Evolutionary conservation across 2,113 vertebrate genomes (phyloP), one percentile per base, ranked within the genome.

Genomic region (Clarias batrachus): DNA sequence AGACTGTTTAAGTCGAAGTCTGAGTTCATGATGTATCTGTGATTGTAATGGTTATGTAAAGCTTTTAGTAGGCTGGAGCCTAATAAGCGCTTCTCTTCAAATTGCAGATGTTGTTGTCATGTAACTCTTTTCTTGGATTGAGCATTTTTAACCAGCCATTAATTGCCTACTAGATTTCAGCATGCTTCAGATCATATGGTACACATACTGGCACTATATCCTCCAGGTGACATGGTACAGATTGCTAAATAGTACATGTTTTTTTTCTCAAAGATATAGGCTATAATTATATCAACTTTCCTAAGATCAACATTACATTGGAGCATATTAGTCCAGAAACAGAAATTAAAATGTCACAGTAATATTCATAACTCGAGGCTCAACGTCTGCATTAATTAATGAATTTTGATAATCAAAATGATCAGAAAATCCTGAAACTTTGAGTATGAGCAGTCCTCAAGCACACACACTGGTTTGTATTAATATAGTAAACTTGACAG

Each of bases 11-110:
- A 48, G 48, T 48, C 7, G 7, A 48, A 48, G 48, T 48, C 48
- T 48, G 48, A 48, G 48, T 48, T 48, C 7, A 48, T 85, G 87
- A 33, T 66, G 30, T 17, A 17, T 84, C 37, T 12, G 65, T 84
- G 60, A 37, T 63, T 65, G 27, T 60, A 91, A 83, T 83, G 86
- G 84, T 94, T 94, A 93, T 91, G 90, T 93, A 92, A 93, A 89
- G 91, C 91, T 93, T 95, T 94, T 92, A 93, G 90, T 11, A 16
- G 59, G 86, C 81, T 88, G 87, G 84, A 91, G 84, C 92, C 91
- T 80, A 91, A 89, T 94, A 92, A 95, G 92, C 94, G 92, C 88
- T 90, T 76, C 73, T 88, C 83, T 74, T 88, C 86, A 63, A 90
- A 89, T 73, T 86, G 89, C 88, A 90, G 87, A 91, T 91, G 91